Evolutionary conservation across 2,888 invertebrate species (phyloP), one percentile per base, ranked within the genome.

Genomic region (Dyspetes luteomarginatus): DNA sequence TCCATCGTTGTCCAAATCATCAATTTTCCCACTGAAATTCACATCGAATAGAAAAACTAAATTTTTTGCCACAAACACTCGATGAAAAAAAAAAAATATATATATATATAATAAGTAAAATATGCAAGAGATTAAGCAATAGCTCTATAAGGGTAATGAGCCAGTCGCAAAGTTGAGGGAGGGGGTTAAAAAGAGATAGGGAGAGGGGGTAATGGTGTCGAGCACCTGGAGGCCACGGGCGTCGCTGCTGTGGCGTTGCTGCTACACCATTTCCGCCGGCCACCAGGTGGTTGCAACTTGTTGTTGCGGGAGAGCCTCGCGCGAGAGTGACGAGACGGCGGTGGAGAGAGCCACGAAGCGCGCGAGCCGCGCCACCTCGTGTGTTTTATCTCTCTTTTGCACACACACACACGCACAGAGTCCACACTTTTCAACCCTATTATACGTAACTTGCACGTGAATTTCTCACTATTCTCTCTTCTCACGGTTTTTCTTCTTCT

Each of bases 251-350:
- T 60, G 60, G 62, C 62, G 69, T 69, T 71, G 75, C 79, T 75
- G 78, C 15, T 30, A 85, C 83, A 84, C 84, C 83, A 80, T 80
- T 80, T 80, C 80, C 80, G 80, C 71, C 80, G 76, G 83, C 83
- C 86, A 87, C 89, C 89, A 90, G 89, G 89, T 90, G 89, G 89
- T 88, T 90, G 86, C 90, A 89, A 90, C 90, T 90, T 90, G 90
- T 89, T 89, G 87, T 90, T 86, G 87, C 86, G 84, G 82, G 81
- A 84, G 85, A 72, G 36, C 58, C 30, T 30, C 83, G 84, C 84
- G 81, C 84, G 75, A 77, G 56, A 71, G n/a, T n/a, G 55, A 58
- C 62, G 58, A 64, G 56, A 56, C 36, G 36, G 36, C 26, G 43
- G 62, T 65, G 74, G 73, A 55, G 75, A 67, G 58, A 56, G 67